A percentile compares a stretch with the other conserved stretches of the same genome.
These are phyloP conservation scores for Gasterosteus aculeatus DNA, from an alignment of 2,113 vertebrate species.

Conservation along the genomic window DNA sequence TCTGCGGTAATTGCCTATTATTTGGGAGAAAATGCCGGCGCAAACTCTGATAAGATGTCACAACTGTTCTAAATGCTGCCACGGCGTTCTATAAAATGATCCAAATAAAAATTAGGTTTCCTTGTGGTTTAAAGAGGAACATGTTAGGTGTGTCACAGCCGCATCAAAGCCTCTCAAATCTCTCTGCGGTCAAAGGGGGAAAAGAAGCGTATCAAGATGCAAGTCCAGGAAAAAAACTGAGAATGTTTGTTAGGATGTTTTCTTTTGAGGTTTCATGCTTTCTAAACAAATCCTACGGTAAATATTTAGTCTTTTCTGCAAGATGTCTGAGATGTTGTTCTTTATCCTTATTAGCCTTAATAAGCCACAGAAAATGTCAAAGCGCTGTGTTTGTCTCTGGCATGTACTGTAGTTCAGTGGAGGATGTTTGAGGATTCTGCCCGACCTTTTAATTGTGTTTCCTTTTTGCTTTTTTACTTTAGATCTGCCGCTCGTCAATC, in stretches of 20 bases:
- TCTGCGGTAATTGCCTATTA: conserved; percentile 36
- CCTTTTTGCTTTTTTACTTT: conserved; percentile 25
- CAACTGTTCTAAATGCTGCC: conserved; percentile 22
- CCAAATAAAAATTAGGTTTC: conserved; percentile 4
- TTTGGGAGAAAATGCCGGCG: conserved; percentile 28
- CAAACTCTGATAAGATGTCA: conserved; percentile 45
- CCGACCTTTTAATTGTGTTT: not conserved
- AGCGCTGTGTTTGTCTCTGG: conserved; percentile 29
- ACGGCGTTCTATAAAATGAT: conserved; percentile 13
- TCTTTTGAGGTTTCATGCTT: conserved; percentile 21
- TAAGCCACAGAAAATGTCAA: conserved; percentile 27
- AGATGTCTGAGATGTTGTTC: not conserved
- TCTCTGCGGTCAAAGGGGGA: not conserved
- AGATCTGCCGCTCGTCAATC: conserved; percentile 96
- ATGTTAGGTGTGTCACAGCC: not conserved
- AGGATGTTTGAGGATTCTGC: conserved; percentile 36
- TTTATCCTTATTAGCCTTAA: not conserved
- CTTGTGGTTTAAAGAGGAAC: conserved; percentile 16
- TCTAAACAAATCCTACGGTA: conserved; percentile 1
- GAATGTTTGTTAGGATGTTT: conserved; percentile 3
- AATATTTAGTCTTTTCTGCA: conserved; percentile 12
- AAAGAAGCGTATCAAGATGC: conserved; percentile 12
- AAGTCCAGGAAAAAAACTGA: conserved; percentile 3
- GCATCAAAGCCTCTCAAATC: conserved; percentile 30
- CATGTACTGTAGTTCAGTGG: conserved; percentile 18